Percentiles rank a stretch among this genome's conserved stretches.
These are phyloP conservation scores for Noctuana brunneofusca DNA, from an alignment of 2,888 invertebrate species.

Conservation along the genomic window DNA sequence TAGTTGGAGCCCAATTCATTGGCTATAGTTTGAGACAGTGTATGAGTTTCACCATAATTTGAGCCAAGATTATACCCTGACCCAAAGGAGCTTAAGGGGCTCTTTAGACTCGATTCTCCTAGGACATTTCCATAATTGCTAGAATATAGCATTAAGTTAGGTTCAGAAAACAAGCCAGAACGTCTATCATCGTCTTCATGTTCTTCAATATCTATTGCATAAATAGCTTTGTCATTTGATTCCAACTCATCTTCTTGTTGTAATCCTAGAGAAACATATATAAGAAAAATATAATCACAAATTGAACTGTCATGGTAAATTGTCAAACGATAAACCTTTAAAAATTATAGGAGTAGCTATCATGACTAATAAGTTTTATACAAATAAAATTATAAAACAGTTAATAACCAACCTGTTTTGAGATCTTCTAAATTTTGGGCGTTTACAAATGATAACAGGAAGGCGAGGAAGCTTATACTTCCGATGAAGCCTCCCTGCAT, in stretches of 20 bases:
- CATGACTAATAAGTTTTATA: too few relatives aligned
- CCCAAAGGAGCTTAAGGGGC: background rate
- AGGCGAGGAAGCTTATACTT: slow-evolving; percentile 49
- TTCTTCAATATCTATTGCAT: background rate
- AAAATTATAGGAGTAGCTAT: too few relatives aligned
- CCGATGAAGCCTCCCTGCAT: slow-evolving; percentile 47
- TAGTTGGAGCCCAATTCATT: slow-evolving; percentile 13
- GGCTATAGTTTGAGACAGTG: background rate
- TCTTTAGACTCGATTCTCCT: background rate
- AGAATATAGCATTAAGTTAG: background rate
- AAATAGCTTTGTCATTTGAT: slow-evolving; percentile 1
- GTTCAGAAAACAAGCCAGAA: slow-evolving; percentile 12
- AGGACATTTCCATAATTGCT: background rate
- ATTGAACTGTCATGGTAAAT: too few relatives aligned
- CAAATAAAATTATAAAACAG: background rate
- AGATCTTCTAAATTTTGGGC: slow-evolving; percentile 39
- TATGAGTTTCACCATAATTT: slow-evolving; percentile 1
- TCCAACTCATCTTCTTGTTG: background rate
- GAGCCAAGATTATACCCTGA: background rate
- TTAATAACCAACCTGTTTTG: slow-evolving; percentile 12
- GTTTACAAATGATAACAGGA: slow-evolving; percentile 44
- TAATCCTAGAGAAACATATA: slow-evolving; percentile 1
- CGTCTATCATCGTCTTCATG: slow-evolving; percentile 24
- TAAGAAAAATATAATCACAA: background rate
- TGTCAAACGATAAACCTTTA: too few relatives aligned